Conservation (phyloP, 2,888 invertebrate species). For the Myopa testacea region DNA sequence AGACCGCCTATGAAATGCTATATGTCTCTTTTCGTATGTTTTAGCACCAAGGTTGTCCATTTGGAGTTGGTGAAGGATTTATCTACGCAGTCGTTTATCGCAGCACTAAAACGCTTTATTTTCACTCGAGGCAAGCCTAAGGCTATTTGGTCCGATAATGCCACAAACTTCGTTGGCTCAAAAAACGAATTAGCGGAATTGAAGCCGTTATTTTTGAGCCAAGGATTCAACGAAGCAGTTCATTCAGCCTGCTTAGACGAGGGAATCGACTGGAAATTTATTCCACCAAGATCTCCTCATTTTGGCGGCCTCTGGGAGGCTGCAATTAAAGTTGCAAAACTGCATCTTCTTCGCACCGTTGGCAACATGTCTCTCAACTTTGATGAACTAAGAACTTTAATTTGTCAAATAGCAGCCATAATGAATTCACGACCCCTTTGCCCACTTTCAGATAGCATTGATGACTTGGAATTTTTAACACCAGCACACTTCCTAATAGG, state of each 20-base stretch:
- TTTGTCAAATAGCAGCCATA: slow-evolving; percentile 45
- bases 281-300: no score
- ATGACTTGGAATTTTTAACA: slow-evolving; percentile 43
- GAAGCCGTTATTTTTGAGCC: background rate
- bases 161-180: slow-evolving; percentile 42
- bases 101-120: slow-evolving; percentile 31
- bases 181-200: slow-evolving; percentile 32
- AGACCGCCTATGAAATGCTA: slow-evolving; percentile 40
- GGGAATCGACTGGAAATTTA: no score
- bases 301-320: no score
- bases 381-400: slow-evolving; percentile 26
- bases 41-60: slow-evolving; percentile 38
- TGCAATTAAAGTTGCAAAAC: no score
- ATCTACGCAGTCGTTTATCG: slow-evolving; percentile 30
- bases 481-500: slow-evolving; percentile 10
- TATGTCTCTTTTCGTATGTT: slow-evolving; percentile 36
- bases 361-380: no score
- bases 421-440: slow-evolving; percentile 47
- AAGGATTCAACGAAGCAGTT: background rate
- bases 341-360: no score
- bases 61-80: slow-evolving; percentile 40
- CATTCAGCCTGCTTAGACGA: no score
- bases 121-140: slow-evolving; percentile 42
- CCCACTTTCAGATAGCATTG: slow-evolving; percentile 47
- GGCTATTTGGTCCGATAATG: slow-evolving; percentile 44